Base-by-base conservation (phyloP, 2,888 invertebrate genomes). In the Anoplius nigerrimus region DNA sequence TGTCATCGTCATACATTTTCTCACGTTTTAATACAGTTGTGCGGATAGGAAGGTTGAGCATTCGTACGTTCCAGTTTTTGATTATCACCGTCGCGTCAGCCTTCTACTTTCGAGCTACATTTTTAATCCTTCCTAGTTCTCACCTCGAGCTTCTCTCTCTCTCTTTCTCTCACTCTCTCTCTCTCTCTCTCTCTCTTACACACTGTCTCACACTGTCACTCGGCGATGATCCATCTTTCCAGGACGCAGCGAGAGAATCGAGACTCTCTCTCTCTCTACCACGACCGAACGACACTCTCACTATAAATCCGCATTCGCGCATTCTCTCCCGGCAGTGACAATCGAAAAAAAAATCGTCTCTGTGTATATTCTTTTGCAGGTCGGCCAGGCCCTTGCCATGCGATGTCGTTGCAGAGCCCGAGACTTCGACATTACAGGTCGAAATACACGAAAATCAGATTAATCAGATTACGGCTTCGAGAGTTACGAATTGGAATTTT, bases 381-480 rank as follows among this genome's bases (percentile, higher is more conserved):
- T 88, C 83, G 86, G 86, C 85, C 87, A 85, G 83, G 80, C 77
- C 85, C 86, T 86, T 88, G 87, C 86, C 87, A 88, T 88, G 88
- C 88, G 87, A 88, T 88, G 88, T 88, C 88, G 87, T 82, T 86
- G 87, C 88, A 84, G 88, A 88, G 86, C 82, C 93, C 93, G 90
- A 92, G 93, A 90, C 93, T 94, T 90, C 94, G 94, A 89, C 94
- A 94, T 90, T 94, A 94, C 94, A 94, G 94, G 94, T 94, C 93
- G 88, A 87, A 85, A 80, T 72, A 79, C 58, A 76, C 34, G 6
- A 6, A 80, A 73, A 75, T 71, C 63, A 70, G 67, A 76, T n/a
- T 74, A 68, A 34, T 34, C 11, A 34, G 11, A n/a, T n/a, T 69
- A 69, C 58, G 63, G 56, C 70, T 70, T 68, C 59, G 42, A 67